Evolutionary conservation across 1,140 invertebrate genomes (phyloP).

Genomic region (Diabrotica virgifera): DNA sequence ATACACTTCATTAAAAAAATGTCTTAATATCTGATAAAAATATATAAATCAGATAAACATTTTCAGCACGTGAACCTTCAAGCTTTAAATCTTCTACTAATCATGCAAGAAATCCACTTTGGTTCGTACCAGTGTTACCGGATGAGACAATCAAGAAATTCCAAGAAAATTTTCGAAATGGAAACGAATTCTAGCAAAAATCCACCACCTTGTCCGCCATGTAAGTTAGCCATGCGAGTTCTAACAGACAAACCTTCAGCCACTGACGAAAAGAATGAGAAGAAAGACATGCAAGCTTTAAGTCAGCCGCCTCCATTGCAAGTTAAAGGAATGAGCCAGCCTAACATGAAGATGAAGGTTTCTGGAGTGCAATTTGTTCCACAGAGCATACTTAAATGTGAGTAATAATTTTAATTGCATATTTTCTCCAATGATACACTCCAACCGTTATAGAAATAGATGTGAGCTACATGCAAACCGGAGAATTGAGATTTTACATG

Average conservation of each 20-base stretch:
- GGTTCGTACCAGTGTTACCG: constrained; percentile 83
- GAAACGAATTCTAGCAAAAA: constrained; percentile 56
- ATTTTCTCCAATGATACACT: too few relatives aligned
- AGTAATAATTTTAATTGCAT: constrained; percentile 14
- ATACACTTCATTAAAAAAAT: too few relatives aligned
- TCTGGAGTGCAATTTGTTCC: constrained; percentile 57
- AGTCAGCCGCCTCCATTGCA: constrained; percentile 17
- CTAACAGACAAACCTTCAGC: constrained; percentile 22
- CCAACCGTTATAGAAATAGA: too few relatives aligned
- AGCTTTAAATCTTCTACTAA: constrained; percentile 68
- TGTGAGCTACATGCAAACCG: too few relatives aligned
- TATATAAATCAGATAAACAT: constrained; percentile 22
- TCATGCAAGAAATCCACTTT: constrained; percentile 67
- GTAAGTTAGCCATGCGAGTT: constrained; percentile 41
- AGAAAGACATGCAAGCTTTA: constrained; percentile 22
- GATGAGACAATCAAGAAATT: constrained; percentile 69
- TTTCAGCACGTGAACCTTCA: constrained; percentile 68
- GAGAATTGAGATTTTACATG: too few relatives aligned
- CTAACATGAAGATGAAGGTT: constrained; percentile 41
- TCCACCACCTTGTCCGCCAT: constrained; percentile 63
- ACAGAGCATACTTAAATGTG: constrained; percentile 56
- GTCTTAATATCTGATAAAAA: background rate
- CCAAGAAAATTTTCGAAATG: constrained; percentile 74
- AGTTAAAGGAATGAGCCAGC: constrained; percentile 15
- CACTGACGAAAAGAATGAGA: constrained; percentile 30